These are phyloP conservation scores for Tringa solitaria DNA, from an alignment of 2,113 vertebrate species.

Conservation along the genomic window DNA sequence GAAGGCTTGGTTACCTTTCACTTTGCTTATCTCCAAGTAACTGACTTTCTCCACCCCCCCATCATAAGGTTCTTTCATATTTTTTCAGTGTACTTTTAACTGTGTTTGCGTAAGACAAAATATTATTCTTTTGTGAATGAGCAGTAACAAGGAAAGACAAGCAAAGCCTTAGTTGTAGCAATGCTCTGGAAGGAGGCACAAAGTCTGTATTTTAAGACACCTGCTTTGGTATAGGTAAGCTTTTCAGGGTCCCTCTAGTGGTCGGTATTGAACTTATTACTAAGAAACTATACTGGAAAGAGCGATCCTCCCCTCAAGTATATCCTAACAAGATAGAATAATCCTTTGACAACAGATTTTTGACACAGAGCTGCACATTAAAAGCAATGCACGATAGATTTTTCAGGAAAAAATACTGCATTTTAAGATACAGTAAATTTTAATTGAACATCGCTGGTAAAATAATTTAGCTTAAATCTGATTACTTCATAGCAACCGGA, in stretches of 20 bases:
- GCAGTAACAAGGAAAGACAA: background rate
- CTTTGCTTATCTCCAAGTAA: background rate
- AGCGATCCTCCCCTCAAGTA: background rate
- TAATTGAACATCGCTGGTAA: background rate
- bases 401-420: background rate
- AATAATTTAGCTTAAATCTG: background rate
- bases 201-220: background rate
- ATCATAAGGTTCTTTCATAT: background rate
- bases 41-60: background rate
- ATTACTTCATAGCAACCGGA: background rate
- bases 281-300: background rate
- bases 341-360: background rate
- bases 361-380: background rate
- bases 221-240: background rate
- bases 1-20: background rate
- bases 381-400: background rate
- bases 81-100: background rate
- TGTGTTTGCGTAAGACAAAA: background rate
- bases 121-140: background rate
- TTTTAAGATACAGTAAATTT: background rate
- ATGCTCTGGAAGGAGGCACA: background rate
- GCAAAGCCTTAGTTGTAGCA: background rate
- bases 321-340: background rate
- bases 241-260: constrained; percentile 45
- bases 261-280: background rate